These are phyloP conservation scores for Parazoanthus swiftii DNA, from an alignment of 92 coral and sea anemone genomes.

Conservation along the genomic window DNA sequence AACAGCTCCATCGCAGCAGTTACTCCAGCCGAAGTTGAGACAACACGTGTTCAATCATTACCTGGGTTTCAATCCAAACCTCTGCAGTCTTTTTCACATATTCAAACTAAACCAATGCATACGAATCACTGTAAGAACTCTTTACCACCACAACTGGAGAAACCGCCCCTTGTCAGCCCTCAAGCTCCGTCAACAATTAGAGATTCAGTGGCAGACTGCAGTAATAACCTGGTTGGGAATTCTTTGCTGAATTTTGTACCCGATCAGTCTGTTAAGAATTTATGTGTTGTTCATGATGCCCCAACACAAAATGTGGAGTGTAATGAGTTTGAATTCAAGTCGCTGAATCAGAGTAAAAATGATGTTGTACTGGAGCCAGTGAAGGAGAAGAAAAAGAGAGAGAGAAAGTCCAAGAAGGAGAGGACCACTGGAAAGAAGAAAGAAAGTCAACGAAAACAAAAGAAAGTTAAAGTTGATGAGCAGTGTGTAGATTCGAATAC, in stretches of 20 bases:
- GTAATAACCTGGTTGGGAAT: background rate
- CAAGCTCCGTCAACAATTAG: background rate
- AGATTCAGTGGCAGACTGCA: background rate
- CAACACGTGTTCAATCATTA: slow-evolving; percentile 29
- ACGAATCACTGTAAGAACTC: background rate
- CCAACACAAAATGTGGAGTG: background rate
- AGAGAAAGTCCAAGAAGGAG: slow-evolving; percentile 23
- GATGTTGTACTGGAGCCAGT: slow-evolving; percentile 9
- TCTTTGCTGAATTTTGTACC: background rate
- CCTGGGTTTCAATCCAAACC: slow-evolving; percentile 32
- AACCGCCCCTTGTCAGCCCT: background rate
- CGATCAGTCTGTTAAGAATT: background rate
- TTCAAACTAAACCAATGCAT: background rate
- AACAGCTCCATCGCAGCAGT: background rate
- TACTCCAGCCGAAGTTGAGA: slow-evolving; percentile 34
- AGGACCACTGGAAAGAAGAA: background rate
- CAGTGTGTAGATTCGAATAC: background rate
- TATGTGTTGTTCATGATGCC: slow-evolving; percentile 1
- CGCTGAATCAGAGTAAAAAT: background rate
- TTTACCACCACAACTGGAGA: background rate
- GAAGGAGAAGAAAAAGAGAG: slow-evolving; percentile 8
- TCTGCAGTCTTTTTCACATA: background rate
- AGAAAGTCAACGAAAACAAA: slow-evolving; percentile 5
- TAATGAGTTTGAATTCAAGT: background rate
- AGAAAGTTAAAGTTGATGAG: background rate